phyloP scores from a whole-genome alignment of 2,888 invertebrate genomes.

The Byasa hedistus region DNA sequence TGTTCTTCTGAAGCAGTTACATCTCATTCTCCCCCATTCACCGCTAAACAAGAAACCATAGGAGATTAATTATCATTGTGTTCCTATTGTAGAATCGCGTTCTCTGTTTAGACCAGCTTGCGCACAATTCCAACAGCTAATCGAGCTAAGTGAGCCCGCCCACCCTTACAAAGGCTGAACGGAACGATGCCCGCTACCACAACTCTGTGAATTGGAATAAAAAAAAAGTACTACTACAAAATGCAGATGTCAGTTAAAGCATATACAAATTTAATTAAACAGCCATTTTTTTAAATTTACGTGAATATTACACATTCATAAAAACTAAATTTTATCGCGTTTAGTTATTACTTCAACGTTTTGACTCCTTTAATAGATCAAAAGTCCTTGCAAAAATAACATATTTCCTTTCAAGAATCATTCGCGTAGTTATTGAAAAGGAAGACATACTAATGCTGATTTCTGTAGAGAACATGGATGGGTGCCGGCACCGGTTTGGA shows the following conservation, averaged over 20 bases:
- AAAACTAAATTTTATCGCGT: no score
- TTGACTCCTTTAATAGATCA: no score
- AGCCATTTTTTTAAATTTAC: no score
- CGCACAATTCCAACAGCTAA: conserved; percentile 9
- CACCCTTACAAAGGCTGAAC: conserved; percentile 12
- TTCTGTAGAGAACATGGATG: no score
- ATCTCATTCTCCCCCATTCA: neutral
- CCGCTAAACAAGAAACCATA: neutral
- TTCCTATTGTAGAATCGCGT: neutral
- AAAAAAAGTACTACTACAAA: neutral
- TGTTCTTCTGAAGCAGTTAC: neutral
- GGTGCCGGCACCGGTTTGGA: no score
- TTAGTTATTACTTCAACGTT: no score
- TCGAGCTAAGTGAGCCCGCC: conserved; percentile 15
- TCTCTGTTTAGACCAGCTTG: neutral
- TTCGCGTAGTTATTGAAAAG: no score
- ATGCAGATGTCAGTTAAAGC: neutral
- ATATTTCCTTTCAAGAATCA: no score
- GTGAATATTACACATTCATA: no score
- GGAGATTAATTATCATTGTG: conserved; percentile 4
- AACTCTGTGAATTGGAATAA: conserved; percentile 9
- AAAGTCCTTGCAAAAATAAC: no score
- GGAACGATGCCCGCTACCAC: conserved; percentile 2
- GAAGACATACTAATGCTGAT: no score
- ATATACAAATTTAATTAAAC: neutral